Conservation (phyloP, 2,113 vertebrate genomes). For the Hippolais icterina region DNA sequence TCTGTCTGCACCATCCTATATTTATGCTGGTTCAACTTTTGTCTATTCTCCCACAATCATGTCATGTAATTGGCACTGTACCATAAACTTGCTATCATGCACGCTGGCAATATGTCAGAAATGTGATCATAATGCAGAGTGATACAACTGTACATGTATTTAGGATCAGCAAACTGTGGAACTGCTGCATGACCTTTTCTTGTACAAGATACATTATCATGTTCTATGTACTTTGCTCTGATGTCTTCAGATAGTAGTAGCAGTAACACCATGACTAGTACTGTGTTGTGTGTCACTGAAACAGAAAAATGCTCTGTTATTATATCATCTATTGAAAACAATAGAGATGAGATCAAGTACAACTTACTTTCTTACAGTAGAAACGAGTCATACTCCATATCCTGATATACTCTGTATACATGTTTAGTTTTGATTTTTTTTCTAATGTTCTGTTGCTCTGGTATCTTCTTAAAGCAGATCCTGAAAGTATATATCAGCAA, state of each 20-base stretch:
- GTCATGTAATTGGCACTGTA: slow-evolving; percentile 11
- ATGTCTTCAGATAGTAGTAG: slow-evolving; percentile 43
- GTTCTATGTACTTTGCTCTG: neutral
- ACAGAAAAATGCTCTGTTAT: neutral
- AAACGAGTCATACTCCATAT: neutral
- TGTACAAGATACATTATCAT: neutral
- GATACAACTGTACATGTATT: slow-evolving; percentile 8
- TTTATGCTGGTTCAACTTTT: slow-evolving; percentile 54
- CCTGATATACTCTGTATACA: neutral
- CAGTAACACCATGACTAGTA: neutral
- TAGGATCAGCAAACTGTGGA: slow-evolving; percentile 26
- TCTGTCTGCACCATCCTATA: slow-evolving; percentile 43
- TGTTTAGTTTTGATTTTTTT: neutral
- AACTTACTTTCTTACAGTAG: neutral
- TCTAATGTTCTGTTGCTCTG: neutral
- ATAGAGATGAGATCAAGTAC: neutral
- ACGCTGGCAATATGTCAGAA: neutral
- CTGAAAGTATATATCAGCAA: neutral
- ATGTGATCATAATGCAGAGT: slow-evolving; percentile 32
- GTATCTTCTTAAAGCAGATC: neutral
- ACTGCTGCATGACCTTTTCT: slow-evolving; percentile 35
- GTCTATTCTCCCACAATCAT: neutral
- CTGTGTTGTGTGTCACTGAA: neutral
- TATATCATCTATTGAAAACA: slow-evolving; percentile 11
- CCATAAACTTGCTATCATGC: slow-evolving; percentile 1